A percentile compares a stretch with the other conserved stretches of the same genome.
Conservation (phyloP, 2,797 vertebrate genomes). For the Lerista edwardsae region DNA sequence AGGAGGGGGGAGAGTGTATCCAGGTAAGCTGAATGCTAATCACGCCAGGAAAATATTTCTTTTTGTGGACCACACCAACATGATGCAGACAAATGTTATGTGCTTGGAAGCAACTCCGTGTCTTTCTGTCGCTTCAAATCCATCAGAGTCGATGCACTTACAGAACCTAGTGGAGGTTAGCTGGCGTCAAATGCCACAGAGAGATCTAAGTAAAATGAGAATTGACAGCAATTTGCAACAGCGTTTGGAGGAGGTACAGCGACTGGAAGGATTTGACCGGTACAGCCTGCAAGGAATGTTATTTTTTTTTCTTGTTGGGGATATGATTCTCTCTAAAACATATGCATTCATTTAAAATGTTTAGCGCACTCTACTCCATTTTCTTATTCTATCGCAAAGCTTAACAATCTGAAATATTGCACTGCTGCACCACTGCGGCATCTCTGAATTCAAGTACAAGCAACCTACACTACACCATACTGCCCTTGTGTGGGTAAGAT, state of each 20-base stretch:
- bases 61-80: background rate
- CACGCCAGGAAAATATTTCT: background rate
- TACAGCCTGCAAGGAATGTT: constrained; percentile 41
- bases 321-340: background rate
- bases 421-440: background rate
- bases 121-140: background rate
- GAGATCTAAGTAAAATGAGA: constrained; percentile 60
- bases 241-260: constrained; percentile 28
- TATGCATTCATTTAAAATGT: constrained; percentile 15
- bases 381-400: background rate
- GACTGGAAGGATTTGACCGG: constrained; percentile 37
- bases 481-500: background rate
- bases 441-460: background rate
- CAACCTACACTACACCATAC: background rate
- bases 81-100: background rate
- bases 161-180: background rate
- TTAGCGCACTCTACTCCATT: background rate
- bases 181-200: constrained; percentile 44
- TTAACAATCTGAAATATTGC: background rate
- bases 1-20: background rate
- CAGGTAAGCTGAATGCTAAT: background rate
- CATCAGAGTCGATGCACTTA: background rate
- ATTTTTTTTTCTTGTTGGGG: constrained; percentile 28
- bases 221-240: constrained; percentile 31
- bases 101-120: background rate